Base-by-base conservation (phyloP, 2,113 vertebrate genomes). In the Dolichallabes microphthalmus region DNA sequence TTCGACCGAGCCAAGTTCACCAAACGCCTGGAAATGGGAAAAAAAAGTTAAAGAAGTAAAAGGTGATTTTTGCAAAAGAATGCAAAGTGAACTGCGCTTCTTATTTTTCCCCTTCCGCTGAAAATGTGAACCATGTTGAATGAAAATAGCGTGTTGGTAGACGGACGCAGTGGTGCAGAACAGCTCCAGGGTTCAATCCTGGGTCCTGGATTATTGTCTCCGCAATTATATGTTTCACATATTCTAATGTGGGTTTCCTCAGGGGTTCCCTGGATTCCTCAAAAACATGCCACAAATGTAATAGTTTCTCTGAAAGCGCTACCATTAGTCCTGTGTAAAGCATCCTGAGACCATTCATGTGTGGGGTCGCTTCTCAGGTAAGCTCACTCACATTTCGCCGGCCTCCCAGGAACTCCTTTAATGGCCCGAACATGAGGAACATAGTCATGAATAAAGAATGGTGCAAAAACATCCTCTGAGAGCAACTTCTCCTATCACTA, bases 1-100 rank as follows among this genome's bases (percentile, higher is more conserved):
- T 95, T 95, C 0, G 97, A 99, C 68, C 96, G 97, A 64, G 96
- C 96, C 0, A 99, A 87, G 1, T 94, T 96, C 90, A 96, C 96
- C 58, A 97, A 90, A 83, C 90, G 97, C 86, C 97, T 99, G 91
- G n/a, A 88, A 32, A 78, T 0, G 53, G 45, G 60, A 78, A 74
- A 78, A 3, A 78, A 2, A 9, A 25, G 5, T 58, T 25, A 35
- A 57, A 45, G 19, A 2, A 11, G 32, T 71, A 58, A 71, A 27
- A 63, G 5, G 27, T 39, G 5, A 19, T 35, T 50, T 32, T 11
- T 52, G 20, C 39, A 35, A 35, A 35, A 35, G 8, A 45, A 3
- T 75, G 22, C 2, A n/a, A 52, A 57, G 15, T 19, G 52, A 15
- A 30, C 52, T 58, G 30, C 3, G 14, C 74, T 30, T 55, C 5